Percentiles rank a stretch among this genome's conserved stretches.
Conservation (phyloP, 2,888 invertebrate species). For the Mellilla xanthometata region DNA sequence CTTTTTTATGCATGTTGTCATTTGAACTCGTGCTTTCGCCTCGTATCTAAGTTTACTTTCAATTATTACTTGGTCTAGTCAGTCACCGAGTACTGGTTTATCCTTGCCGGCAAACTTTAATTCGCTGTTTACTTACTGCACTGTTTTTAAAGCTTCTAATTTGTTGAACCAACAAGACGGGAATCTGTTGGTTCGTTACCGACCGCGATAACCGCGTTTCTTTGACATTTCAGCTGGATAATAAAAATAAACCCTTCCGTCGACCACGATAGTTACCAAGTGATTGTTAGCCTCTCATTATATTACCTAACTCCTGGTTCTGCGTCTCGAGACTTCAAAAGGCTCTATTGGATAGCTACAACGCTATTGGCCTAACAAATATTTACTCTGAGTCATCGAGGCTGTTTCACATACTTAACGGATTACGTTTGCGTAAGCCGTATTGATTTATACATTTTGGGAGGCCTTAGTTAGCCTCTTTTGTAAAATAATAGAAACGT, state of each 20-base stretch:
- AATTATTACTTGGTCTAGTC: too few species aligned
- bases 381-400: constrained; percentile 19
- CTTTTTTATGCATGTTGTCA: too few species aligned
- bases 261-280: constrained; percentile 38
- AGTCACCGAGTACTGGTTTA: too few species aligned
- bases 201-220: constrained; percentile 54
- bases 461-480: constrained; percentile 6
- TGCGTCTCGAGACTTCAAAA: neutral
- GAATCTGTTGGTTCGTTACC: too few species aligned
- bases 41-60: too few species aligned
- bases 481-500: neutral
- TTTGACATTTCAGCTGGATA: constrained; percentile 60
- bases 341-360: constrained; percentile 7
- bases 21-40: neutral
- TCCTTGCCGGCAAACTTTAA: too few species aligned
- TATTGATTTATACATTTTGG: constrained; percentile 19
- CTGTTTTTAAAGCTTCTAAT: too few species aligned
- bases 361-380: constrained; percentile 15
- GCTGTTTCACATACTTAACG: constrained; percentile 18
- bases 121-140: too few species aligned
- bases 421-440: constrained; percentile 17
- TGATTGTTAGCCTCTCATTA: constrained; percentile 3
- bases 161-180: too few species aligned
- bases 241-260: constrained; percentile 57
- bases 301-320: constrained; percentile 1